A percentile compares a stretch with the other conserved stretches of the same genome.
These are phyloP conservation scores for Maniola hyperantus DNA, from an alignment of 2,888 invertebrate species.

Conservation along the genomic window DNA sequence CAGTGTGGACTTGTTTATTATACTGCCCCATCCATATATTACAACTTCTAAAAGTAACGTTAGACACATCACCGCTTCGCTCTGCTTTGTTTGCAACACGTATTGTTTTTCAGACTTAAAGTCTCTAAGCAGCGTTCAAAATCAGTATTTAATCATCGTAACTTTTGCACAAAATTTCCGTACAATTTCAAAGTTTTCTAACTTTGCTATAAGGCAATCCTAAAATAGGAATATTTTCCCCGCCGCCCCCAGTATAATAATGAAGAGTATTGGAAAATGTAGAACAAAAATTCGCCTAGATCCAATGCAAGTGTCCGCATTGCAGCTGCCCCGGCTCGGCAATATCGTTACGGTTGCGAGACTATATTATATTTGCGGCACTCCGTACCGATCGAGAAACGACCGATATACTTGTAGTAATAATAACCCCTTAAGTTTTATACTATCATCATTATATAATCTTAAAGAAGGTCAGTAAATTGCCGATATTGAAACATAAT, in stretches of 20 bases:
- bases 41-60: too few species aligned
- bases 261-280: conserved; percentile 21
- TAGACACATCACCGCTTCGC: too few species aligned
- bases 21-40: too few species aligned
- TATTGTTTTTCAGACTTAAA: too few species aligned
- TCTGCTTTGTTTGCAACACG: too few species aligned
- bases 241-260: not conserved
- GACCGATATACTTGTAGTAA: not conserved
- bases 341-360: conserved; percentile 5
- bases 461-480: not conserved
- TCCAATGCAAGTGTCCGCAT: conserved; percentile 1
- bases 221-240: too few species aligned
- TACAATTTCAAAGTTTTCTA: too few species aligned
- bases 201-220: too few species aligned
- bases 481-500: not conserved
- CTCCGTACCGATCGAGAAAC: not conserved
- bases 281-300: not conserved
- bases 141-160: too few species aligned
- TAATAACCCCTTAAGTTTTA: not conserved
- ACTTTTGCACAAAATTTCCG: too few species aligned
- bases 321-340: not conserved
- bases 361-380: not conserved
- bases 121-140: too few species aligned
- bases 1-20: too few species aligned
- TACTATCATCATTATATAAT: not conserved